These are phyloP conservation scores for Muntiacus reevesi DNA, from an alignment of 2,113 vertebrate species.

Conservation along the genomic window DNA sequence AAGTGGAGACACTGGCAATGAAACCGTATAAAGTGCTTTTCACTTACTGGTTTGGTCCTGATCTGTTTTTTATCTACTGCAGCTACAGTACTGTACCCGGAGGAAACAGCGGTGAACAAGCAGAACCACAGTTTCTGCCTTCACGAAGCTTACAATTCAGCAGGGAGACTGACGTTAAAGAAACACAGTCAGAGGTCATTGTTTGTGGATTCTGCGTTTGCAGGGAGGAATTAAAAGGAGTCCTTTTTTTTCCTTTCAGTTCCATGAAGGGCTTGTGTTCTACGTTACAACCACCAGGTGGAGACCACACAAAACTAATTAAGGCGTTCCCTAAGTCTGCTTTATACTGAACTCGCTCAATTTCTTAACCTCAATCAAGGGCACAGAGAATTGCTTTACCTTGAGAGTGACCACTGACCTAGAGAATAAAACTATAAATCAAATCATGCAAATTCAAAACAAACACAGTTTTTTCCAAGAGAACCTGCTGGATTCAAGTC, in stretches of 20 bases:
- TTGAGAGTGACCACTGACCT: background rate
- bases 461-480: background rate
- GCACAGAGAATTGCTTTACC: background rate
- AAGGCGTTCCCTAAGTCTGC: background rate
- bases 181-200: background rate
- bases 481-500: background rate
- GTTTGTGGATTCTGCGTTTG: background rate
- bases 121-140: background rate
- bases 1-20: background rate
- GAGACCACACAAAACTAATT: constrained; percentile 38
- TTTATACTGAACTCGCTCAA: background rate
- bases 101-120: background rate
- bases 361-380: background rate
- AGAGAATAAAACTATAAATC: background rate
- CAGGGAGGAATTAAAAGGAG: background rate
- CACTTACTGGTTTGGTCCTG: background rate
- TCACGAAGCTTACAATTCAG: background rate
- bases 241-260: background rate
- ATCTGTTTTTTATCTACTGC: background rate
- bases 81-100: background rate
- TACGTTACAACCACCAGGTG: constrained; percentile 56
- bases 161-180: background rate
- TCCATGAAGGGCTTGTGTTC: background rate
- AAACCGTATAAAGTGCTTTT: background rate
- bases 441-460: background rate